These are phyloP conservation scores for Collichthys lucidus DNA, from an alignment of 2,113 vertebrate genomes.

Conservation along the genomic window DNA sequence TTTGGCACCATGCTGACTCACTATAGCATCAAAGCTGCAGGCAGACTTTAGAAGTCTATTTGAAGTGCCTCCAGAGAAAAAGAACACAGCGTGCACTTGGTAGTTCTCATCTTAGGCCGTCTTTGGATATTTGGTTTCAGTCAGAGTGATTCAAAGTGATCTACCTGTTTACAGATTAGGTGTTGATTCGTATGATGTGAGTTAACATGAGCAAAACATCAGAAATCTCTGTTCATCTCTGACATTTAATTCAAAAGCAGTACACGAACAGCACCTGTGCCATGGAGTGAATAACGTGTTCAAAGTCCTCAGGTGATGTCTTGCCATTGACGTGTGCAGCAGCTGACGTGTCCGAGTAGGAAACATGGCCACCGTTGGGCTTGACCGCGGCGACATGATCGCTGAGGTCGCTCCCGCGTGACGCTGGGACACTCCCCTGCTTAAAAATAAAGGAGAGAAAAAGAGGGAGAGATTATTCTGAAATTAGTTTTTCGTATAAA, in stretches of 20 bases:
- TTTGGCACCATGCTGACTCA: conserved; percentile 36
- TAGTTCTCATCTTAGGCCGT: conserved; percentile 14
- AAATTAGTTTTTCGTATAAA: not conserved
- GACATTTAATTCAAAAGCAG: not conserved
- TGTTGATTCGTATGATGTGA: not conserved
- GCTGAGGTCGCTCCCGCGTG: conserved; percentile 66
- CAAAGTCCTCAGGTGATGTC: conserved; percentile 86
- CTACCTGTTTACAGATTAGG: conserved; percentile 9
- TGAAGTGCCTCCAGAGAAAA: conserved; percentile 57
- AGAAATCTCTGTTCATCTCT: not conserved
- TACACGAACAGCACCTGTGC: conserved; percentile 84
- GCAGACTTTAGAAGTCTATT: conserved; percentile 58
- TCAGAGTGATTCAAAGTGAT: conserved; percentile 1
- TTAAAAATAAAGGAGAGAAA: not conserved
- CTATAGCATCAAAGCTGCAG: conserved; percentile 64
- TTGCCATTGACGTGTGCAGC: conserved; percentile 83
- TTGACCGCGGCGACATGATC: conserved; percentile 83
- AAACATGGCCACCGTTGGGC: conserved; percentile 85
- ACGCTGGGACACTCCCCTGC: conserved; percentile 59
- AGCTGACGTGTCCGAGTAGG: conserved; percentile 75
- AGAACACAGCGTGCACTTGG: conserved; percentile 1
- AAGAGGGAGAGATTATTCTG: not conserved
- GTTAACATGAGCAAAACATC: not conserved
- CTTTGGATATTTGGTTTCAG: conserved; percentile 34
- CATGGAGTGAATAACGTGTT: conserved; percentile 90